Conservation (phyloP, 2,888 invertebrate species). For the Hyposoter dolosus region DNA sequence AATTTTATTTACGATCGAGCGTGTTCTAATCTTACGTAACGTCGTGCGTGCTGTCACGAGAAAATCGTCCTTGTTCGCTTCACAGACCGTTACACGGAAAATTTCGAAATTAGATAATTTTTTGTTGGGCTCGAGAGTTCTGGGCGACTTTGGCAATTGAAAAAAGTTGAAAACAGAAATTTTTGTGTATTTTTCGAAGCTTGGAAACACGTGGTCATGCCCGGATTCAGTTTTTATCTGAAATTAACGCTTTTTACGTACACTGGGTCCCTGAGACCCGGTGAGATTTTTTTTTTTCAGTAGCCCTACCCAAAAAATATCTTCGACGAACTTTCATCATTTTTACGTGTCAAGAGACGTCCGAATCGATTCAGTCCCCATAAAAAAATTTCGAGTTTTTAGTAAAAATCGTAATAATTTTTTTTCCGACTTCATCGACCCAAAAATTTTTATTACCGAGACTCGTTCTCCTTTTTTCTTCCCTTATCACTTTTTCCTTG, state of each 20-base stretch:
- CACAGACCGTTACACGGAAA: background rate
- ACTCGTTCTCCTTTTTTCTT: background rate
- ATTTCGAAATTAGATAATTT: background rate
- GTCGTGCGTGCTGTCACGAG: constrained; percentile 15
- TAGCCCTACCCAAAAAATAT: no score
- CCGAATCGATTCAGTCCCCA: no score
- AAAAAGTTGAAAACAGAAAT: background rate
- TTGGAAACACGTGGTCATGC: background rate
- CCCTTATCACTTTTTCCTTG: background rate
- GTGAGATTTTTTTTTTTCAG: no score
- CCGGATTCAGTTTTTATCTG: background rate
- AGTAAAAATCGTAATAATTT: no score
- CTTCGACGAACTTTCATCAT: no score
- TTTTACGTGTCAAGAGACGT: no score
- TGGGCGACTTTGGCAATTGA: background rate
- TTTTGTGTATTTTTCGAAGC: background rate
- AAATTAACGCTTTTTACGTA: no score
- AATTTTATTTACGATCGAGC: background rate
- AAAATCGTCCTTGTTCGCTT: background rate
- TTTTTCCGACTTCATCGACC: background rate
- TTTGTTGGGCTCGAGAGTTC: background rate
- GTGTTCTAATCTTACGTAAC: background rate
- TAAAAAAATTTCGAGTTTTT: no score
- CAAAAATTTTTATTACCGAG: background rate
- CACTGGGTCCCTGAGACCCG: no score